These are phyloP conservation scores for Anguilla rostrata DNA, from an alignment of 2,113 vertebrate species.

Conservation along the genomic window DNA sequence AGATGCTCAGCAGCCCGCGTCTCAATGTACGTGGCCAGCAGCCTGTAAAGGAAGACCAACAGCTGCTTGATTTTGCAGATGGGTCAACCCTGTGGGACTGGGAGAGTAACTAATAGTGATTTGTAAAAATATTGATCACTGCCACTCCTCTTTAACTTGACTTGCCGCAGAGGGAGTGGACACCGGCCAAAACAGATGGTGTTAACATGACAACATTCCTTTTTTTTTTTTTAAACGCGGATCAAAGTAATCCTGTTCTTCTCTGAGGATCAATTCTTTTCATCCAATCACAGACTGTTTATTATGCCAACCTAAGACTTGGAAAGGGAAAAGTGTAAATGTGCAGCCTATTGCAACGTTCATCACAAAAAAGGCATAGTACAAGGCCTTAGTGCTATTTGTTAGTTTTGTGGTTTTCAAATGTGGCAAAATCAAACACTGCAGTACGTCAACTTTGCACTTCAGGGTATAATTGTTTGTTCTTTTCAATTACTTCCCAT, in stretches of 20 bases:
- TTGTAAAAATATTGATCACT: conserved; percentile 81
- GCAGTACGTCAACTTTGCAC: background rate
- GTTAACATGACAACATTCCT: conserved; percentile 25
- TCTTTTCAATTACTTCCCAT: background rate
- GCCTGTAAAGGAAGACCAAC: conserved; percentile 68
- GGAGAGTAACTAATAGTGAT: conserved; percentile 53
- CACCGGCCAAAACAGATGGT: conserved; percentile 24
- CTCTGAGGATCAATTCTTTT: background rate
- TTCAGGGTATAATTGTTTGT: background rate
- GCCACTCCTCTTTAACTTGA: conserved; percentile 39
- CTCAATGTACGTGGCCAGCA: conserved; percentile 49
- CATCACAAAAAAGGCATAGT: background rate
- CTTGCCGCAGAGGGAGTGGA: conserved; percentile 25
- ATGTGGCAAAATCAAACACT: background rate
- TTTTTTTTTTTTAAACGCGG: background rate
- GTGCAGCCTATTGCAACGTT: background rate
- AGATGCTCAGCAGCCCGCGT: background rate
- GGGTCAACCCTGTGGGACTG: conserved; percentile 79
- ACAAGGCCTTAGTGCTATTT: background rate
- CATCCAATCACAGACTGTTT: background rate
- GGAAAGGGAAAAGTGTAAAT: background rate
- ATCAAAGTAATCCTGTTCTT: background rate
- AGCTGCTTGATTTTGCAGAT: conserved; percentile 68
- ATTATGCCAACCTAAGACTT: background rate
- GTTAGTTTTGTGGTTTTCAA: background rate